Percentiles rank a stretch among this genome's conserved stretches.
These are phyloP conservation scores for Cochlearius cochlearius DNA, from an alignment of 2,113 vertebrate species.

Conservation along the genomic window DNA sequence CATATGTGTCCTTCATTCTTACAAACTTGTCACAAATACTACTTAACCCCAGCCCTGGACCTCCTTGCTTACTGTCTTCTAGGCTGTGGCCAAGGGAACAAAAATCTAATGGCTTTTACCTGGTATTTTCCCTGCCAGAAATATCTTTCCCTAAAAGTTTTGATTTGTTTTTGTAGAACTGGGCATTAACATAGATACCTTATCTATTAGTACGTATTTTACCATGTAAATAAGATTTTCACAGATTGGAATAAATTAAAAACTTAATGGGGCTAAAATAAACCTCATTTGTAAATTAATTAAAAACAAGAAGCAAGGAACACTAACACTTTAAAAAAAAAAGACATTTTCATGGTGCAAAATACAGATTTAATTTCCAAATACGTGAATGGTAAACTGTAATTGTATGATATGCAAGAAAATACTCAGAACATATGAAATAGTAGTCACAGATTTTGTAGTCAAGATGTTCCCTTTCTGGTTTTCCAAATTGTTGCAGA, in stretches of 20 bases:
- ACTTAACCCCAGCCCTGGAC: not conserved
- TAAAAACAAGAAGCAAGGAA: constrained; percentile 15
- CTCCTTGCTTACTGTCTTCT: not conserved
- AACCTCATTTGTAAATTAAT: constrained; percentile 32
- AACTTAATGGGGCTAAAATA: not conserved
- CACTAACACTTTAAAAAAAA: not conserved
- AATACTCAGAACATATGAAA: not conserved
- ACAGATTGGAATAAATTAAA: constrained; percentile 31
- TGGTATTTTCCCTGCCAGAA: not conserved
- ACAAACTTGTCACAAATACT: not conserved
- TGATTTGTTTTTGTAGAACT: not conserved
- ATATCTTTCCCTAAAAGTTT: not conserved
- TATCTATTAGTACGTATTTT: not conserved
- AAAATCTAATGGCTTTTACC: not conserved
- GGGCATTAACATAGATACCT: not conserved
- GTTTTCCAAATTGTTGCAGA: not conserved
- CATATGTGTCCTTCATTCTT: not conserved
- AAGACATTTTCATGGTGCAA: not conserved
- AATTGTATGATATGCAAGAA: constrained; percentile 3
- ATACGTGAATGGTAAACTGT: constrained; percentile 15
- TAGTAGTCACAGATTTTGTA: constrained; percentile 11
- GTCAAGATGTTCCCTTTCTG: constrained; percentile 42
- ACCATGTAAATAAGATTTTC: not conserved
- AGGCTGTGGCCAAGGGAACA: not conserved
- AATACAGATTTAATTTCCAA: constrained; percentile 35